Base-by-base conservation (phyloP, 1,140 invertebrate genomes). In the Heliconius hermathena region DNA sequence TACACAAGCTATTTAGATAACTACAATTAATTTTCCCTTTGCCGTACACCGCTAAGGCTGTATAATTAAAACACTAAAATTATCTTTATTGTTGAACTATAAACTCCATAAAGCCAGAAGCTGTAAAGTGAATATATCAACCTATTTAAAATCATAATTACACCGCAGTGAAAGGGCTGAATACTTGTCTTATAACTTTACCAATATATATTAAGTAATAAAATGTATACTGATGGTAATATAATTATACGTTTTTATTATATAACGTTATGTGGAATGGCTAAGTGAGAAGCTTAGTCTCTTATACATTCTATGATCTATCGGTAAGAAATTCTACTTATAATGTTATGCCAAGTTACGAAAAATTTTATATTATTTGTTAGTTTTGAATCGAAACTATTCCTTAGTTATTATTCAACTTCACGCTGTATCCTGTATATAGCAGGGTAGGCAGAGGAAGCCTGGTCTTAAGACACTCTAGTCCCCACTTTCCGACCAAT, bases 1-100 rank as follows among this genome's bases (percentile, higher is more conserved):
- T 6, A 16, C 22, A 66, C 60, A 66, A 13, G 22, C 26, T 66
- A 66, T 66, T 57, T 66, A 66, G 22, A 29, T 66, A 29, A 66
- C 60, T 16, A 66, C 60, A 66, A 66, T 66, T 66, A 66, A 66
- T 66, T 66, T 66, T 66, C 60, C 13, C 60, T 29, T 66, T 13
- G 26, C 60, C 16, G 0, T 9, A 66, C 22, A 66, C 60, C 60
- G 60, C 60, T 11, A 66, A 57, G n/a, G 60, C 22, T 66, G 60
- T 66, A 29, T 66, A 26, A 66, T 66, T 66, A 29, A 66, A 29
- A 66, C 13, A 66, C 22, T 66, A 66, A 66, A 66, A 66, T 66
- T 26, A 66, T 66, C 60, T 66, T 66, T 66, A 66, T 66, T 66
- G n/a, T 11, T 66, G 22, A 66, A 66, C 60, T 66, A 66, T 66